Evolutionary conservation across 2,797 vertebrate species (phyloP).

Genomic region (Emydoidea blandingii): DNA sequence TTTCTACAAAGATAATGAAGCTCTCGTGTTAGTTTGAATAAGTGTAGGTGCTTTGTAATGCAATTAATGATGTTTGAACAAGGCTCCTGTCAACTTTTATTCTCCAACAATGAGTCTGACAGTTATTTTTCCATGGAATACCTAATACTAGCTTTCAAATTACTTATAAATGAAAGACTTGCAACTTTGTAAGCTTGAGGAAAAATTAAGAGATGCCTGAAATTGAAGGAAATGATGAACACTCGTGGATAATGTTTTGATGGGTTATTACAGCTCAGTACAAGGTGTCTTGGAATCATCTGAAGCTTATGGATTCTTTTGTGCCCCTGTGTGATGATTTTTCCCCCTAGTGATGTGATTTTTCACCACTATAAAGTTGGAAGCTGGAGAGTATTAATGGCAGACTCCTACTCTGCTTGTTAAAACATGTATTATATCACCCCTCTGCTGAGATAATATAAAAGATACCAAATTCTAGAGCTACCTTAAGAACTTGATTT

Average conservation of each 20-base stretch:
- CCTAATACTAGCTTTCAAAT: background rate
- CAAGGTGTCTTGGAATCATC: background rate
- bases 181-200: slow-evolving; percentile 15
- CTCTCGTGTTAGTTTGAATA: background rate
- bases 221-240: background rate
- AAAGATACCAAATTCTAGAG: background rate
- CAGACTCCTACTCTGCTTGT: background rate
- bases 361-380: background rate
- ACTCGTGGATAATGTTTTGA: background rate
- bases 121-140: slow-evolving; percentile 31
- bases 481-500: background rate
- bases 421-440: fast-evolving
- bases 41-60: background rate
- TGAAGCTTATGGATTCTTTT: background rate
- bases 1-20: background rate
- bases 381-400: background rate
- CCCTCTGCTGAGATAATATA: background rate
- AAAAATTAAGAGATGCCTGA: background rate
- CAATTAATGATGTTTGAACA: slow-evolving; percentile 23
- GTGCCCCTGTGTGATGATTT: background rate
- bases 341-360: background rate
- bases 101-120: slow-evolving; percentile 32
- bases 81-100: slow-evolving; percentile 44
- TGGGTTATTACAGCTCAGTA: background rate
- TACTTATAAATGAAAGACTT: background rate